Percentiles rank a stretch among this genome's conserved stretches.
These are phyloP conservation scores for Glyphotaelius pellucidus DNA, from an alignment of 2,888 invertebrate species.

Conservation along the genomic window DNA sequence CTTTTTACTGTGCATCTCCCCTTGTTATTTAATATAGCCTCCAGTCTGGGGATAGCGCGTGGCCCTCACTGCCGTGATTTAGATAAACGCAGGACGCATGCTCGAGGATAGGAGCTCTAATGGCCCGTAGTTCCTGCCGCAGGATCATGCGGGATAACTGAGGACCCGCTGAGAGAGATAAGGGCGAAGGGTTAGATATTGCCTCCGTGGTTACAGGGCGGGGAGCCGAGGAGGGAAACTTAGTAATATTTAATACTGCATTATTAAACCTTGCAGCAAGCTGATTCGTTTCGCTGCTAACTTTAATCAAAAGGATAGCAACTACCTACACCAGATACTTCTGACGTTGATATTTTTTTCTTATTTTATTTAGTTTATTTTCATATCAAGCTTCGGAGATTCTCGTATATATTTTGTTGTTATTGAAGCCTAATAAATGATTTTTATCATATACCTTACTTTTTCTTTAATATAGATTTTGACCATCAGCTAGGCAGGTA, in stretches of 20 bases:
- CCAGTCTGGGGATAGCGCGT: conserved; percentile 2
- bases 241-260: background rate
- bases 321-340: background rate
- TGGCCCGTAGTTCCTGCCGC: conserved; percentile 1
- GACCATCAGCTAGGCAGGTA: too few relatives aligned
- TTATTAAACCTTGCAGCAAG: background rate
- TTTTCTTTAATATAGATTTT: too few relatives aligned
- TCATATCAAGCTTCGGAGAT: too few relatives aligned
- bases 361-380: background rate
- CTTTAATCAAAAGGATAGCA: background rate
- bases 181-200: background rate
- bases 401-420: too few relatives aligned
- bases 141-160: background rate
- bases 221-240: background rate
- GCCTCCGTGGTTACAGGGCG: background rate
- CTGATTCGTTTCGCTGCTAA: background rate
- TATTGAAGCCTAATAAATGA: too few relatives aligned
- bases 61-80: conserved; percentile 10
- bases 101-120: background rate
- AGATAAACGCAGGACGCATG: conserved; percentile 28
- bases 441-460: too few relatives aligned
- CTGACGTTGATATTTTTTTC: background rate
- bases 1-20: background rate
- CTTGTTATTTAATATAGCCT: background rate
- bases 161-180: background rate